Conservation (phyloP, 92 coral and sea anemone species). For the Epizoanthus fatuus region DNA sequence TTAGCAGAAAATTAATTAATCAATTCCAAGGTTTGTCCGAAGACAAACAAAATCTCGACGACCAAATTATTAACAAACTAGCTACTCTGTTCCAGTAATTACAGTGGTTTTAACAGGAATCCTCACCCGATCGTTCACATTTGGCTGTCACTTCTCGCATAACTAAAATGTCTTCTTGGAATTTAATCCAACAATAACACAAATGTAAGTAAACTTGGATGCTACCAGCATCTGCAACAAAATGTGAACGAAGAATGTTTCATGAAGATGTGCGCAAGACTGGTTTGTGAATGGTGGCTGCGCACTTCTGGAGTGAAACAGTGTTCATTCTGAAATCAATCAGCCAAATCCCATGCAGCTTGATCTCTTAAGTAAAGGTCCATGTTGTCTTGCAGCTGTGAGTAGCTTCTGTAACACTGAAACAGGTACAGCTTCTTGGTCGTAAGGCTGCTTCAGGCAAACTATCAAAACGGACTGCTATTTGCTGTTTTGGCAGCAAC, state of each 20-base stretch:
- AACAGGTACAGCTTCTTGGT: conserved; percentile 25
- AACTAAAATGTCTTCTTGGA: not conserved
- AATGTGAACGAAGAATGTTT: conserved; percentile 6
- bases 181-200: not conserved
- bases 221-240: conserved; percentile 17
- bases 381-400: conserved; percentile 13
- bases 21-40: not conserved
- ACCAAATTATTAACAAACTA: not conserved
- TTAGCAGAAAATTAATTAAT: not conserved
- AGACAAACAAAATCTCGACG: not conserved
- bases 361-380: conserved; percentile 9
- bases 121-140: not conserved
- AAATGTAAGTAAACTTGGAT: not conserved
- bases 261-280: not conserved
- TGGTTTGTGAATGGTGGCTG: not conserved
- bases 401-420: conserved; percentile 9
- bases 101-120: not conserved
- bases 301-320: not conserved
- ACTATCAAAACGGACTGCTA: not conserved
- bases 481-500: conserved; percentile 14
- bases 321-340: not conserved
- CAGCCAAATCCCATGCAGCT: conserved; percentile 12
- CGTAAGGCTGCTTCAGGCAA: not conserved
- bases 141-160: not conserved
- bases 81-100: not conserved